Base-by-base conservation (phyloP, 2,797 vertebrate genomes). In the Spinibarbus caldwelli region DNA sequence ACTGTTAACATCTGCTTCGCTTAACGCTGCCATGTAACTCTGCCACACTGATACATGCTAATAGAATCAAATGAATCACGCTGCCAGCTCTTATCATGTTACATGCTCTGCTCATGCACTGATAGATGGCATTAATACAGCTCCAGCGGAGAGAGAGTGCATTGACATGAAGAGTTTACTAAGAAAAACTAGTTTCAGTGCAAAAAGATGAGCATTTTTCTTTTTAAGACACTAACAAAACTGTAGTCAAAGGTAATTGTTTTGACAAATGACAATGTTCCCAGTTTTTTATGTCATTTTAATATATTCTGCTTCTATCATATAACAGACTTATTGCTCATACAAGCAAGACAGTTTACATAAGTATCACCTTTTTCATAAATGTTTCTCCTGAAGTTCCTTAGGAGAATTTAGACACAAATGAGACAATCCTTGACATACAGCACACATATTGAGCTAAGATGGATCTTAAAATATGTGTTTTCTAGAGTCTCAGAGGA, bases 1-100 rank as follows among this genome's bases (percentile, higher is more conserved):
- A 90, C 93, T 94, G 94, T 95, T 95, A 96, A 97, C 96, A 98
- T 97, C 97, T 98, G 97, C 92, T 92, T 86, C 85, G 86, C 90
- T 92, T 92, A 93, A 90, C 57, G 45, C 82, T 88, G 89, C 90
- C 89, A 88, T 90, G 91, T 90, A 64, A 83, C 91, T 87, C 80
- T 88, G 70, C 43, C 78, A 70, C 85, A 83, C 82, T 84, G 87
- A 87, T 83, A 84, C 86, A 83, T 85, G 83, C 89, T 91, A 90
- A 93, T 87, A 92, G 89, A 94, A 90, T 91, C 85, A 92, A 88
- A 92, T 88, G 87, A 89, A 89, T 86, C 90, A 91, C 62, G 47
- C 86, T 88, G 91, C 88, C 91, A 90, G 57, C 79, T 84, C 90
- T 91, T 85, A 87, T 91, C 90, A 91, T 84, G 68, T 78, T 75